Conservation (phyloP, 2,888 invertebrate genomes). For the Emmelina monodactyla region DNA sequence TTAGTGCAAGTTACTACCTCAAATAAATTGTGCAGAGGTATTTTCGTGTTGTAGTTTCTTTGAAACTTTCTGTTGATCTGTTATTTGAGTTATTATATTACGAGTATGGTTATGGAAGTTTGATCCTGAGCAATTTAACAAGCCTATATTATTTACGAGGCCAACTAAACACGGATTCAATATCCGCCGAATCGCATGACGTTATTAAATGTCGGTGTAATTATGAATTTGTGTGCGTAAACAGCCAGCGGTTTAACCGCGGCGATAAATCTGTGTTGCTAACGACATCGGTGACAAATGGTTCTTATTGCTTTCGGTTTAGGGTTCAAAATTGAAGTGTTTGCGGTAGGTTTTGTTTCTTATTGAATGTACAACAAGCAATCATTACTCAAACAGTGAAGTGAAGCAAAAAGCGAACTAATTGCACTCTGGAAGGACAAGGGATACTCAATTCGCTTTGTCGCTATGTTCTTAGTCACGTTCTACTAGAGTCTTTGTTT, state of each 20-base stretch:
- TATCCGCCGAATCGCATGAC: slow-evolving; percentile 5
- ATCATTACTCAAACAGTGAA: slow-evolving; percentile 58
- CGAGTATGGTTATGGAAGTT: no score
- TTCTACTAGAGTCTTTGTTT: not conserved
- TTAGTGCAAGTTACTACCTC: no score
- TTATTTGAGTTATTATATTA: no score
- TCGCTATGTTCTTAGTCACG: slow-evolving; percentile 59
- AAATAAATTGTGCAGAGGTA: no score
- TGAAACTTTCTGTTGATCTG: no score
- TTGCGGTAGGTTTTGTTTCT: not conserved
- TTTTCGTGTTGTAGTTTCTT: no score
- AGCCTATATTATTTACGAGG: no score
- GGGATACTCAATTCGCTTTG: slow-evolving; percentile 43
- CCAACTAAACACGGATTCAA: not conserved
- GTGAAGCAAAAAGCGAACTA: slow-evolving; percentile 59
- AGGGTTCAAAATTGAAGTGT: not conserved
- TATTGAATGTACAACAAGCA: slow-evolving; percentile 17
- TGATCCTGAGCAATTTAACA: no score
- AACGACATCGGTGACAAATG: slow-evolving; percentile 42
- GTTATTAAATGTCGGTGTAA: slow-evolving; percentile 15
- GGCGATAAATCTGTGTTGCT: slow-evolving; percentile 52
- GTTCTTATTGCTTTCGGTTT: slow-evolving; percentile 18
- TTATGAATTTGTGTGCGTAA: slow-evolving; percentile 31
- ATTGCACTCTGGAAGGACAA: slow-evolving; percentile 60
- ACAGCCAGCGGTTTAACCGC: slow-evolving; percentile 22